Conservation (phyloP, 1,140 invertebrate species). For the Radopholus similis region DNA sequence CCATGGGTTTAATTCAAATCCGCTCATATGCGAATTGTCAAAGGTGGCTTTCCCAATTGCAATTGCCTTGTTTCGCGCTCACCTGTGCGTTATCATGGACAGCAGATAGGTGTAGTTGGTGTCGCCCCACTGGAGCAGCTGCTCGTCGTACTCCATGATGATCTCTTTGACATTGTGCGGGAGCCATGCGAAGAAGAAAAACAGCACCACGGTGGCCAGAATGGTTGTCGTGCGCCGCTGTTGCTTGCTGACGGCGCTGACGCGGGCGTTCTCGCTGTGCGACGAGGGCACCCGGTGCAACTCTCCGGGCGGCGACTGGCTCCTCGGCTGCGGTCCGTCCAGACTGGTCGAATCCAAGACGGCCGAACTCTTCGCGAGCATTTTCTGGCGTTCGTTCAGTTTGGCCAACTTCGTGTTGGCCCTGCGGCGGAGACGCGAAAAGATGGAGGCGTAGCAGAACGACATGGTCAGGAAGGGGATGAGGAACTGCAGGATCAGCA, state of each 20-base stretch:
- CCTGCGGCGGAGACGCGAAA: conserved; percentile 43
- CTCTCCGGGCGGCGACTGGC: too few species aligned
- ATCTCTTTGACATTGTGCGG: conserved; percentile 85
- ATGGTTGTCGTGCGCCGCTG: conserved; percentile 78
- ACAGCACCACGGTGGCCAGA: conserved; percentile 91
- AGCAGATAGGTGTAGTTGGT: conserved; percentile 52
- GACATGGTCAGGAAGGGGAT: conserved; percentile 60
- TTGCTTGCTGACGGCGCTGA: conserved; percentile 57
- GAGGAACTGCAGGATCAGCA: conserved; percentile 50
- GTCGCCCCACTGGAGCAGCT: conserved; percentile 18
- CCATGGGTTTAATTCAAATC: too few species aligned
- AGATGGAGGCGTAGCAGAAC: conserved; percentile 57
- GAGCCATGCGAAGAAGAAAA: conserved; percentile 89
- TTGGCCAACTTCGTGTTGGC: conserved; percentile 51
- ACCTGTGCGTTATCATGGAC: conserved; percentile 53
- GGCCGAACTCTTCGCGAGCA: conserved; percentile 11
- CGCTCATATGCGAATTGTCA: too few species aligned
- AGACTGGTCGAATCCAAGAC: not conserved
- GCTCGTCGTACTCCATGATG: conserved; percentile 72
- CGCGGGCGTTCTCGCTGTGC: conserved; percentile 25
- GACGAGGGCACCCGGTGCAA: not conserved
- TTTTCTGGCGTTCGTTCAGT: conserved; percentile 47
- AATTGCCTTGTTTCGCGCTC: not conserved
- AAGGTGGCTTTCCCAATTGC: too few species aligned
- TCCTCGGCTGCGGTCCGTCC: too few species aligned